phyloP scores from a whole-genome alignment of 2,797 vertebrate species.

The Heterohyrax brucei region DNA sequence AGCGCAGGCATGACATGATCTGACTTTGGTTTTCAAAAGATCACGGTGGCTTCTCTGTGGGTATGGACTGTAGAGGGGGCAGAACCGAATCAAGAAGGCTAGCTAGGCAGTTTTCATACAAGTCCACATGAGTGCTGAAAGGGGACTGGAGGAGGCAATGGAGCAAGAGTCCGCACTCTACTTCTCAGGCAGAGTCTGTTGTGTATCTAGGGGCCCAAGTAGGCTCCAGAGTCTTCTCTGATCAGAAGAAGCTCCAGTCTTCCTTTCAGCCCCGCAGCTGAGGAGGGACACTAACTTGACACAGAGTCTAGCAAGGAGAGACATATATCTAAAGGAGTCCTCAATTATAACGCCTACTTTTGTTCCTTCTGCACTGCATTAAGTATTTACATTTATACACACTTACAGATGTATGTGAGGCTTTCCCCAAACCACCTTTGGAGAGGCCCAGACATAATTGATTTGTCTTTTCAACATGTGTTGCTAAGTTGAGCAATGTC shows the following conservation, averaged over 20 bases:
- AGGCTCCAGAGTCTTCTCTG: not conserved
- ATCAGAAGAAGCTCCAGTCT: not conserved
- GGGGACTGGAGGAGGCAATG: not conserved
- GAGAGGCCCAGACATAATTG: conserved; percentile 79
- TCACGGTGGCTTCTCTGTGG: not conserved
- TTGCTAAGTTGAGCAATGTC: conserved; percentile 74
- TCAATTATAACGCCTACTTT: conserved; percentile 59
- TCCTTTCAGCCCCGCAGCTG: not conserved
- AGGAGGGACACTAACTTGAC: not conserved
- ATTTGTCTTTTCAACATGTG: conserved; percentile 81
- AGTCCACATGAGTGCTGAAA: not conserved
- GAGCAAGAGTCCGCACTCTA: fast-evolving
- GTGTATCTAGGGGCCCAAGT: not conserved
- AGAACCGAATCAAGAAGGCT: not conserved
- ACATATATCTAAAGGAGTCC: conserved; percentile 61
- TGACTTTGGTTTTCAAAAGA: not conserved
- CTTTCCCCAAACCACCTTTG: conserved; percentile 82
- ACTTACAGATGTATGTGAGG: conserved; percentile 49
- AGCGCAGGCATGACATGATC: not conserved
- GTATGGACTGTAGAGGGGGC: not conserved
- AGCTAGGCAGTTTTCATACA: not conserved
- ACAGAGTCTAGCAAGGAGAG: not conserved
- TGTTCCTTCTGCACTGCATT: conserved; percentile 71
- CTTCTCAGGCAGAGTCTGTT: not conserved
- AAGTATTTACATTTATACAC: conserved; percentile 28